Evolutionary conservation across 2,888 invertebrate genomes (phyloP), one percentile per base, ranked within the genome.

Genomic region (Melieria omissa): DNA sequence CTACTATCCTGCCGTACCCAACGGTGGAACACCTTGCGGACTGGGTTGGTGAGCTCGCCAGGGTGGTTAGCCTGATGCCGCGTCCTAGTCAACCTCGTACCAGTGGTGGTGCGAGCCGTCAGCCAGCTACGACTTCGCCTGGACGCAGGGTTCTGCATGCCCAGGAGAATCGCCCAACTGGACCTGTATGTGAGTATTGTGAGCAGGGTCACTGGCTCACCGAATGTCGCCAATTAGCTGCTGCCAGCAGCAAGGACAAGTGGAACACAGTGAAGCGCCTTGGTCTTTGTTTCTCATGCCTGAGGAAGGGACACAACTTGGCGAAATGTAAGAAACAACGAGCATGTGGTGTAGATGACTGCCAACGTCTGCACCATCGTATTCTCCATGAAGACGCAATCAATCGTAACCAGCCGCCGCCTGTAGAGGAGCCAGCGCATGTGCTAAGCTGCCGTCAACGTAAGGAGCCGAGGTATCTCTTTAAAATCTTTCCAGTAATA

Each of bases 31-130:
- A 55, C 42, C 70, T 73, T 49, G 45, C 67, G 4, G 47, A 62
- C 9, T 75, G 75, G 72, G 8, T 73, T 8, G 70, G 61, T 60
- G 69, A 69, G 0, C 55, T 71, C 12, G 71, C 71, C 46, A 73
- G 52, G 42, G 55, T 71, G 1, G 60, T n/a, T n/a, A 44, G 67
- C 8, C 47, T 74, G 8, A 61, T 74, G 46, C 73, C 66, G n/a
- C 41, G 29, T 5, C 29, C 29, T 29, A 29, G 29, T 29, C 29
- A 29, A 29, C 29, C 29, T 29, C 29, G 29, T 29, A 29, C 29
- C 29, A 29, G 29, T 29, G 29, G 29, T 29, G 29, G 29, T 29
- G 29, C 29, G 29, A 29, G 3, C 29, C 29, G 29, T 29, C 29
- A 29, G 29, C 47, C 60, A 6, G 47, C 44, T 10, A 16, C 44